phyloP scores from a whole-genome alignment of 2,113 vertebrate genomes.

The Cepphus grylle region DNA sequence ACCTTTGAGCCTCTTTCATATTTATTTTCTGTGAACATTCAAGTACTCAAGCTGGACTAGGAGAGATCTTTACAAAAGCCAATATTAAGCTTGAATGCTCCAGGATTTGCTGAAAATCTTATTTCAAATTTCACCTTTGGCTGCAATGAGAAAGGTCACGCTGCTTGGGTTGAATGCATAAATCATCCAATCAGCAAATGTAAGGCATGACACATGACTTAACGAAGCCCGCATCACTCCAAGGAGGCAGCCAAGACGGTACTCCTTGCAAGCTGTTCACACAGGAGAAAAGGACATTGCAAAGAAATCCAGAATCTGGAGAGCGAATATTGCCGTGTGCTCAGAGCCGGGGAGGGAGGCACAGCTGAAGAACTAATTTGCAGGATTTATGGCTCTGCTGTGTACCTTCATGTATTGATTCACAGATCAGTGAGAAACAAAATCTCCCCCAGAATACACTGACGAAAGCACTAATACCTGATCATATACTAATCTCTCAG shows the following conservation, averaged over 20 bases:
- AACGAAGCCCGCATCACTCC: not conserved
- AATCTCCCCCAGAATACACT: constrained; percentile 17
- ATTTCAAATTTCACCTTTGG: constrained; percentile 59
- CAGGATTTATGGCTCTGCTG: constrained; percentile 12
- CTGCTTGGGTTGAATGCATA: constrained; percentile 20
- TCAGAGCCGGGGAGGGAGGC: not conserved
- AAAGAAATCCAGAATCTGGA: not conserved
- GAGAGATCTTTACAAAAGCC: constrained; percentile 33
- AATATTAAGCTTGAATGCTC: constrained; percentile 41
- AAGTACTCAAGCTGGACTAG: not conserved
- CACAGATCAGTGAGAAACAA: constrained; percentile 24
- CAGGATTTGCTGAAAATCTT: constrained; percentile 55
- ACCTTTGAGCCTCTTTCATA: constrained; percentile 22
- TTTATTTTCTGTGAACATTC: constrained; percentile 30
- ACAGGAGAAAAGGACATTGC: constrained; percentile 1
- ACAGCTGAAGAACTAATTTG: not conserved
- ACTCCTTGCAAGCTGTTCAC: not conserved
- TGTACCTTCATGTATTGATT: not conserved
- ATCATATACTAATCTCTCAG: constrained; percentile 12
- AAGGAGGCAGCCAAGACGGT: not conserved
- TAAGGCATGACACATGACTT: not conserved
- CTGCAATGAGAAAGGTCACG: constrained; percentile 12
- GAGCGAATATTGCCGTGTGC: not conserved
- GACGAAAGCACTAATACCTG: not conserved
- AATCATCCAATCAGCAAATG: constrained; percentile 38